phyloP scores from a whole-genome alignment of 2,888 invertebrate species.

The Epinotia demarniana region DNA sequence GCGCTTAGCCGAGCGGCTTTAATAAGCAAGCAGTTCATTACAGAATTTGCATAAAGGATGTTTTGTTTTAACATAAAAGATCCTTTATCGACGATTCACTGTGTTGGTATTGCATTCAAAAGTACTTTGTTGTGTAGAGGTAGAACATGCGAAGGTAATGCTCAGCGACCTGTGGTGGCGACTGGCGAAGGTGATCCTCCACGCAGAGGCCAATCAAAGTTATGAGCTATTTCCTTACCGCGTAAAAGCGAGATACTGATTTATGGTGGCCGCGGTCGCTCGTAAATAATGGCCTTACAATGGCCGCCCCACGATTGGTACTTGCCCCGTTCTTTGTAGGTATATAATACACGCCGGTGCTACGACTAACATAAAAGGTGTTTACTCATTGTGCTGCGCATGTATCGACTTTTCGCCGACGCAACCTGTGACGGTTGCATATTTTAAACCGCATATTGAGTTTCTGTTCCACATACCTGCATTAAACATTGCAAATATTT shows the following conservation, averaged over 20 bases:
- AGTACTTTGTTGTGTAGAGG: conserved; percentile 15
- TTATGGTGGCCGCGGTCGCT: conserved; percentile 59
- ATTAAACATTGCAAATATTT: conserved; percentile 13
- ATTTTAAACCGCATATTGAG: conserved; percentile 23
- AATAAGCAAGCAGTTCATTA: conserved; percentile 39
- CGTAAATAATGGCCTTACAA: conserved; percentile 60
- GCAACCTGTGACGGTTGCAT: conserved; percentile 19
- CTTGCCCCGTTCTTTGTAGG: conserved; percentile 34
- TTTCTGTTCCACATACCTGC: conserved; percentile 4
- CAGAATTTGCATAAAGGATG: conserved; percentile 43
- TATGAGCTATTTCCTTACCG: conserved; percentile 66
- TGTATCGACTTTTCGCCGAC: conserved; percentile 31
- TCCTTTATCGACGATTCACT: conserved; percentile 22
- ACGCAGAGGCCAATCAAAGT: conserved; percentile 66
- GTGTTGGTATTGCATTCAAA: conserved; percentile 26
- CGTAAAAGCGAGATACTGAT: conserved; percentile 64
- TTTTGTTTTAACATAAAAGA: conserved; percentile 44
- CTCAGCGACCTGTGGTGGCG: conserved; percentile 42
- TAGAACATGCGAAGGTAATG: conserved; percentile 22
- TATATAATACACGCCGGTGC: conserved; percentile 31
- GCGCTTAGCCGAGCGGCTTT: conserved; percentile 23
- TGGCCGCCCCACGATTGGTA: conserved; percentile 47
- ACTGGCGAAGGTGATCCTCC: conserved; percentile 59
- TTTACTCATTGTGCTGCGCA: conserved; percentile 33
- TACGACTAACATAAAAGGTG: conserved; percentile 36